Evolutionary conservation across 2,888 invertebrate species (phyloP), one percentile per base, ranked within the genome.

Genomic region (Byasa hedistus): DNA sequence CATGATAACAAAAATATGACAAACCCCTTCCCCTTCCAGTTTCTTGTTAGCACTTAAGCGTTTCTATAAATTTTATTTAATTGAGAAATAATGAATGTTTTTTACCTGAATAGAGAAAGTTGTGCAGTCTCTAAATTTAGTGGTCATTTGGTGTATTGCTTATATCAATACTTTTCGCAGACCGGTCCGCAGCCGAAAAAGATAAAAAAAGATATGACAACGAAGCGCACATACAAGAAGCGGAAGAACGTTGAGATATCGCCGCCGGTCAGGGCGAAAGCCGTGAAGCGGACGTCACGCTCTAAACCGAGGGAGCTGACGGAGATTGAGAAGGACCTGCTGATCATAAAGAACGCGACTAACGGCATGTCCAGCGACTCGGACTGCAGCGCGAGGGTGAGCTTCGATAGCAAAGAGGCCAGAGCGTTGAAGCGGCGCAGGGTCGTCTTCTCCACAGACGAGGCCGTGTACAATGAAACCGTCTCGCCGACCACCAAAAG

Each of bases 311-410:
- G 79, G 69, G 87, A 89, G 63, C 72, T 91, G 0, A 87, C 88
- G 0, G 91, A 91, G 32, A 87, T 91, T 1, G 91, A 91, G 62
- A 89, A 90, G 67, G 91, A 91, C 68, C 73, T 91, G 0, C 69
- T 90, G 0, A 90, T 91, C 0, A 92, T 92, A 2, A 84, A 84
- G 62, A 89, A 78, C 23, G 92, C 91, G 0, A 86, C 87, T 0
- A 86, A 79, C 57, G 77, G 79, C 0, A 65, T 84, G 1, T 85
- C 87, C 0, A 89, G 85, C 23, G 87, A 89, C 56, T 80, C 81
- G 0, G 89, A 90, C 32, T 73, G 77, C 51, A 80, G 75, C 23
- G 71, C 73, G 0, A 71, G 80, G 66, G 66, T 77, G 0, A 81
- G 79, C 58, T 67, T 75, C 5, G 84, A 85, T 2, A 77, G 74